Percentiles rank a stretch among this genome's conserved stretches.
Evolutionary conservation across 35 echinoderm and acorn worm species (phyloP).

Genomic region (Ophioderma brevispina): DNA sequence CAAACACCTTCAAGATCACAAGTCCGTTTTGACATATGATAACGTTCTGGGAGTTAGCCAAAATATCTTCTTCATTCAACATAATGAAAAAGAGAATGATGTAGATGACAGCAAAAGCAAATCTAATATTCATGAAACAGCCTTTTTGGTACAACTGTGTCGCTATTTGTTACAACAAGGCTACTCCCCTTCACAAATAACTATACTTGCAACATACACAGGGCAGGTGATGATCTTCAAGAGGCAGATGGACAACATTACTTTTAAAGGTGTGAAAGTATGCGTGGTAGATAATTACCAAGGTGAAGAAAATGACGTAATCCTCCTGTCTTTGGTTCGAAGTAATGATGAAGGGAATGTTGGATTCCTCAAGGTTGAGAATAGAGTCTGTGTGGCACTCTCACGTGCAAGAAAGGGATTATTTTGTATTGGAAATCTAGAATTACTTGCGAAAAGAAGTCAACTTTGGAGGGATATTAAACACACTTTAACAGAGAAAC

Average conservation of each 20-base stretch:
- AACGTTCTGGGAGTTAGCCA: conserved; percentile 51
- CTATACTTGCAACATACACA: conserved; percentile 60
- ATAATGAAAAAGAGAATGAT: conserved; percentile 19
- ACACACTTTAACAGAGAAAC: neutral
- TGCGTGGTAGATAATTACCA: conserved; percentile 56
- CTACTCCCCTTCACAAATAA: conserved; percentile 53
- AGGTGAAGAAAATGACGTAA: conserved; percentile 84
- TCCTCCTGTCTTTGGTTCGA: conserved; percentile 79
- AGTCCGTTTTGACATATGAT: neutral
- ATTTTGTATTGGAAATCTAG: conserved; percentile 89
- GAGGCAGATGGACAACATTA: neutral
- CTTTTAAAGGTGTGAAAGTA: conserved; percentile 16
- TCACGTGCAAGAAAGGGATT: conserved; percentile 87
- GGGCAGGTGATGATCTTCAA: conserved; percentile 48
- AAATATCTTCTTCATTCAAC: conserved; percentile 70
- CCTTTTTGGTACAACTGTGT: conserved; percentile 48
- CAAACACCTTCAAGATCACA: conserved; percentile 38
- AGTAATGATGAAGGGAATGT: conserved; percentile 83
- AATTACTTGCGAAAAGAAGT: conserved; percentile 53
- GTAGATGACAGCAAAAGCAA: conserved; percentile 44
- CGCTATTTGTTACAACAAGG: conserved; percentile 74
- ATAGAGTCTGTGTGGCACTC: conserved; percentile 83
- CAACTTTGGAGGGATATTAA: conserved; percentile 76
- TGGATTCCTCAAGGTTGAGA: conserved; percentile 83
- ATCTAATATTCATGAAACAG: conserved; percentile 57